Percentiles rank a stretch among this genome's conserved stretches.
These are phyloP conservation scores for Synanthedon formicaeformis DNA, from an alignment of 2,888 invertebrate genomes.

Conservation along the genomic window DNA sequence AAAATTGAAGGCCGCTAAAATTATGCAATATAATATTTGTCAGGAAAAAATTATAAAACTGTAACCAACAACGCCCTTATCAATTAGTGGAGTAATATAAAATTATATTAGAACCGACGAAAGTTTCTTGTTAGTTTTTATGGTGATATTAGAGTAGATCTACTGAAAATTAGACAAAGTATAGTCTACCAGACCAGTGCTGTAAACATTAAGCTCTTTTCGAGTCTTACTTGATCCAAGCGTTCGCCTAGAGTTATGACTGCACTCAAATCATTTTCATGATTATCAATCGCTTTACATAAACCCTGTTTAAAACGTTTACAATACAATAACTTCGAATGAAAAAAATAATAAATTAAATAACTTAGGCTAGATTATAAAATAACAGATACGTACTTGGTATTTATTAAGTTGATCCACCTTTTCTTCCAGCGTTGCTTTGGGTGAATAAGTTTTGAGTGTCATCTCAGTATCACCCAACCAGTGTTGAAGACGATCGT, in stretches of 20 bases:
- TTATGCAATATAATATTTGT: conserved; percentile 3
- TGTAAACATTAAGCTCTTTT: conserved; percentile 23
- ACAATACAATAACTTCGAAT: conserved; percentile 15
- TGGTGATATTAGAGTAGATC: conserved; percentile 44
- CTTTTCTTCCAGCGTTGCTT: conserved; percentile 89
- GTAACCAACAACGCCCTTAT: conserved; percentile 25
- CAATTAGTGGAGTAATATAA: conserved; percentile 19
- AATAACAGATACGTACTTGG: conserved; percentile 72
- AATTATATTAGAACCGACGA: not conserved
- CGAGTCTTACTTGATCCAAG: conserved; percentile 84
- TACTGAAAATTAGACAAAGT: conserved; percentile 58
- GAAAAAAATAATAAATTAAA: not conserved
- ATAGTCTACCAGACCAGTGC: conserved; percentile 49
- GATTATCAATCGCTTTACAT: conserved; percentile 79
- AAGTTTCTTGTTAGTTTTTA: conserved; percentile 4
- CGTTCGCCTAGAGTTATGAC: conserved; percentile 81
- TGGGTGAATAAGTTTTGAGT: conserved; percentile 86
- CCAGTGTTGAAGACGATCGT: conserved; percentile 86
- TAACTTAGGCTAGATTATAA: not conserved
- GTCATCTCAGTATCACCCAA: conserved; percentile 86
- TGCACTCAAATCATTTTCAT: conserved; percentile 78
- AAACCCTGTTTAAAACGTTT: conserved; percentile 75
- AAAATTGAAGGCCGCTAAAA: conserved; percentile 5
- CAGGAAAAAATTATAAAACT: conserved; percentile 8
- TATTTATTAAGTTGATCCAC: conserved; percentile 90